Conservation (phyloP, 2,113 vertebrate genomes). For the Rynchops niger region DNA sequence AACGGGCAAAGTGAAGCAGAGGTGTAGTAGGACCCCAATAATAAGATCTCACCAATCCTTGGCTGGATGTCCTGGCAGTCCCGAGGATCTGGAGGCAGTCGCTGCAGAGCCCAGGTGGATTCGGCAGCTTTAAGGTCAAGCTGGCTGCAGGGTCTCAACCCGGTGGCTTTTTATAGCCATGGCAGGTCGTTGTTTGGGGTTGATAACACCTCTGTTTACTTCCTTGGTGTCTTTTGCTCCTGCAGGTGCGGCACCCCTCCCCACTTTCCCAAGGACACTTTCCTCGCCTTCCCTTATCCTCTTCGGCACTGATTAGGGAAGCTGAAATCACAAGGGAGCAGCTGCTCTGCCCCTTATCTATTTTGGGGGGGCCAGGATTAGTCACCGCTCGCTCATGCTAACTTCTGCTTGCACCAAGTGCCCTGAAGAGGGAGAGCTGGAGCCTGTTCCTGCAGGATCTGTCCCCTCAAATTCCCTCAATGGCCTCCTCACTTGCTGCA, state of each 20-base stretch:
- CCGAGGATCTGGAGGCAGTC: not conserved
- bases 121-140: not conserved
- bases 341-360: slow-evolving; percentile 19
- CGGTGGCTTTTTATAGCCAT: not conserved
- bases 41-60: slow-evolving; percentile 65
- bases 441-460: not conserved
- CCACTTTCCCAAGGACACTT: slow-evolving; percentile 36
- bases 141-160: not conserved
- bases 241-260: not conserved
- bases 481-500: not conserved
- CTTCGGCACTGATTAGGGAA: not conserved
- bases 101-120: not conserved
- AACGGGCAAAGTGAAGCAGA: rapidly evolving
- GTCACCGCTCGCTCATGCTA: rapidly evolving
- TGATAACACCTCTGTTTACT: slow-evolving; percentile 19
- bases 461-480: not conserved
- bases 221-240: not conserved
- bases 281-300: slow-evolving; percentile 6
- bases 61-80: not conserved
- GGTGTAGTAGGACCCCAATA: not conserved
- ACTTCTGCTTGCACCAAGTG: not conserved
- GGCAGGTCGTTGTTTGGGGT: not conserved
- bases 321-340: not conserved
- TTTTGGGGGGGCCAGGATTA: not conserved
- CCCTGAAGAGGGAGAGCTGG: slow-evolving; percentile 58